These are phyloP conservation scores for Metalampra italica DNA, from an alignment of 2,888 invertebrate species.

Conservation along the genomic window DNA sequence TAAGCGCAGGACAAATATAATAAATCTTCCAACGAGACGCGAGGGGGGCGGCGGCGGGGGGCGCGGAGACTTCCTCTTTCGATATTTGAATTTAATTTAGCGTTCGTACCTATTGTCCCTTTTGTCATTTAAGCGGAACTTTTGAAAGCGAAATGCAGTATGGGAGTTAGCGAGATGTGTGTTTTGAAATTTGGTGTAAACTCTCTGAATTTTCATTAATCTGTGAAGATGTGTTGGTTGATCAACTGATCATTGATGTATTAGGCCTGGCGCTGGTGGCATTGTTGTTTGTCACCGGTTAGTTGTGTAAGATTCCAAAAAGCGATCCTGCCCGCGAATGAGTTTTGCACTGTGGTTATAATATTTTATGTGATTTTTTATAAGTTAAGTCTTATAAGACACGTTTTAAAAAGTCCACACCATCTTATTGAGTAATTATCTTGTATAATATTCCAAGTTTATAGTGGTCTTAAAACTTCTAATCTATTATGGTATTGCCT, in stretches of 20 bases:
- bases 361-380: too few relatives aligned
- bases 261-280: too few relatives aligned
- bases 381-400: too few relatives aligned
- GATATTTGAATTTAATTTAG: constrained; percentile 79
- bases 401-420: too few relatives aligned
- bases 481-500: not conserved
- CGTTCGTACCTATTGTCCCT: constrained; percentile 62
- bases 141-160: constrained; percentile 17
- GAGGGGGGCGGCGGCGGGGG: constrained; percentile 67
- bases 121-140: constrained; percentile 50
- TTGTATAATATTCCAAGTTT: too few relatives aligned
- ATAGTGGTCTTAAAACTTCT: too few relatives aligned
- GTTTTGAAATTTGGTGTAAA: not conserved
- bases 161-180: not conserved
- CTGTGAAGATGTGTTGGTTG: not conserved
- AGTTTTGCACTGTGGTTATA: too few relatives aligned
- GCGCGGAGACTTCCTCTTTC: constrained; percentile 69
- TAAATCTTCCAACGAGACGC: constrained; percentile 71
- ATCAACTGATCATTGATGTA: too few relatives aligned
- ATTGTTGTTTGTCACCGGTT: too few relatives aligned
- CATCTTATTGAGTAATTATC: too few relatives aligned
- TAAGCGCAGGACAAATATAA: constrained; percentile 77
- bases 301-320: too few relatives aligned
- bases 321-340: too few relatives aligned
- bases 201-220: not conserved